These are phyloP conservation scores for Carduelis carduelis DNA, from an alignment of 2,797 vertebrate species.

Conservation along the genomic window DNA sequence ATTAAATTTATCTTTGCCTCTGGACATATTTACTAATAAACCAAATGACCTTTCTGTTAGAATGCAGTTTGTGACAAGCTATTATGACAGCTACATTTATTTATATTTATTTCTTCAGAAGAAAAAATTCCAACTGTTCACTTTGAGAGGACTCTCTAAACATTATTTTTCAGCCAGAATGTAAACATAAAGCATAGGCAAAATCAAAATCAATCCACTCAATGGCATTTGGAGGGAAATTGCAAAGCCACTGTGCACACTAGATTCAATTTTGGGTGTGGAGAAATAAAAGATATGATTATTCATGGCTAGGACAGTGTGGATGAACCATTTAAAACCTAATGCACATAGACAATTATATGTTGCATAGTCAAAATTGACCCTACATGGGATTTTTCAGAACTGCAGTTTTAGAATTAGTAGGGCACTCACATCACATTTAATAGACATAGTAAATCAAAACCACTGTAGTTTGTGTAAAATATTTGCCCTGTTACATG, in stretches of 20 bases:
- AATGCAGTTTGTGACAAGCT: slow-evolving; percentile 46
- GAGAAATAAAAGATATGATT: not conserved
- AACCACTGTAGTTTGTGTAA: not conserved
- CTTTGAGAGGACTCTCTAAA: not conserved
- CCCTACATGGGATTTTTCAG: not conserved
- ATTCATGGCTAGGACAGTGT: not conserved
- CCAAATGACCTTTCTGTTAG: slow-evolving; percentile 64
- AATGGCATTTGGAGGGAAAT: not conserved
- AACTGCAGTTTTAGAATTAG: not conserved
- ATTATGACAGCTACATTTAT: slow-evolving; percentile 21
- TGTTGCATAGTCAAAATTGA: not conserved
- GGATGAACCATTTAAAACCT: not conserved
- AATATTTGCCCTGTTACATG: not conserved
- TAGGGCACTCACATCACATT: not conserved
- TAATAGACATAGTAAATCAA: not conserved
- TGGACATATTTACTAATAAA: slow-evolving; percentile 63
- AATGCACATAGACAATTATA: not conserved
- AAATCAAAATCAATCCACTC: not conserved
- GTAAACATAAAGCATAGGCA: not conserved
- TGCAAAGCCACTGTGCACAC: not conserved
- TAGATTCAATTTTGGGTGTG: not conserved
- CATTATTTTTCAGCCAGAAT: not conserved
- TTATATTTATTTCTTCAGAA: not conserved
- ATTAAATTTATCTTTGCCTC: slow-evolving; percentile 66
- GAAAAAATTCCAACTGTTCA: slow-evolving; percentile 43